These are phyloP conservation scores for Drosophila virilis DNA, from an alignment of 1,140 invertebrate species.

Conservation along the genomic window DNA sequence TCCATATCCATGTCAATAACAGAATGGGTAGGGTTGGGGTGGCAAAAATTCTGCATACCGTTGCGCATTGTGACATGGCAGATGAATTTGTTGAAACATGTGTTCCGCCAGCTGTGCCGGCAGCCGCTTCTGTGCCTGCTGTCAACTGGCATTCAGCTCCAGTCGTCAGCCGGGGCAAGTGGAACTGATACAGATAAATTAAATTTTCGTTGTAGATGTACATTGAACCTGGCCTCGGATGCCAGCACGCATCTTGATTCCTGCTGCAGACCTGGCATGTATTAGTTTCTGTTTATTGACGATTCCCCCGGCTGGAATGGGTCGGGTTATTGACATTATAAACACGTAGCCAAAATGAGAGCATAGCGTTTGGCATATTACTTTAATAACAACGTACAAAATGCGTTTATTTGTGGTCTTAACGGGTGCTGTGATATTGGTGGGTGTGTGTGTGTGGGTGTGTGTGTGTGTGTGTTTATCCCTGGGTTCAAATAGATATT, in stretches of 20 bases:
- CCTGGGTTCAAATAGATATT: not conserved
- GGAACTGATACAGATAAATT: constrained; percentile 83
- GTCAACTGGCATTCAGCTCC: constrained; percentile 2
- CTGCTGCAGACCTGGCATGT: constrained; percentile 18
- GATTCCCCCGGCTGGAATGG: not conserved
- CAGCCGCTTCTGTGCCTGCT: constrained; percentile 1
- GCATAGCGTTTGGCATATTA: constrained; percentile 43
- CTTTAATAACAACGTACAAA: constrained; percentile 60
- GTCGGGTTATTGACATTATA: constrained; percentile 70
- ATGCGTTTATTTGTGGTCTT: constrained; percentile 74
- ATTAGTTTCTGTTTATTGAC: constrained; percentile 52
- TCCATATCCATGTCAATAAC: constrained; percentile 46
- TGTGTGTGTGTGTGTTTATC: constrained; percentile 2
- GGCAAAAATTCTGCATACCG: constrained; percentile 73
- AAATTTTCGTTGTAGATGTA: constrained; percentile 60
- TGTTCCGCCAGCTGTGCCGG: constrained; percentile 72
- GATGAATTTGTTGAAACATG: constrained; percentile 83
- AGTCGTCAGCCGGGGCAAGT: constrained; percentile 23
- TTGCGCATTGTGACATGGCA: constrained; percentile 81
- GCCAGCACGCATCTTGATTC: constrained; percentile 79
- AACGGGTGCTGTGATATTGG: constrained; percentile 47
- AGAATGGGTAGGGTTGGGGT: constrained; percentile 1
- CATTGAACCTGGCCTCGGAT: constrained; percentile 61
- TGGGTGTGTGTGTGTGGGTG: not conserved
- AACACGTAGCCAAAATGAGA: constrained; percentile 59